Evolutionary conservation across 2,113 vertebrate species (phyloP).

Genomic region (Cranoglanis bouderius): DNA sequence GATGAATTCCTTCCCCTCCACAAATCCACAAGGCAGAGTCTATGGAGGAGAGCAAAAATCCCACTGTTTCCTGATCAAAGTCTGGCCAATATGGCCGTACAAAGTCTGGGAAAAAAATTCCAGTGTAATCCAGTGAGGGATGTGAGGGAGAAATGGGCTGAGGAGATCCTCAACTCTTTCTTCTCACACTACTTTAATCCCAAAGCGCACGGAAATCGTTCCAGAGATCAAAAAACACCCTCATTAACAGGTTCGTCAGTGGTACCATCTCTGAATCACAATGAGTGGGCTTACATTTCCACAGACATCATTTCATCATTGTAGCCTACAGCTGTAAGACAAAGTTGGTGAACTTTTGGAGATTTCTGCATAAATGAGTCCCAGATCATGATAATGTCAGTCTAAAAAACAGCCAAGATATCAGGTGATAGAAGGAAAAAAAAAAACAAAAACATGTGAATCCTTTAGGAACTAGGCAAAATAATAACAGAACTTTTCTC

Average conservation of each 20-base stretch:
- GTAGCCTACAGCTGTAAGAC: neutral
- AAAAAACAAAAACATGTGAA: neutral
- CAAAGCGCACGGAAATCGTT: slow-evolving; percentile 31
- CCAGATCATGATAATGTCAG: neutral
- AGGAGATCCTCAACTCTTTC: slow-evolving; percentile 2
- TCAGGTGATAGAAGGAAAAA: neutral
- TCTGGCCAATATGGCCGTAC: neutral
- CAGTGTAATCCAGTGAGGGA: slow-evolving; percentile 38
- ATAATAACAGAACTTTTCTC: neutral
- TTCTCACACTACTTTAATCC: slow-evolving; percentile 46
- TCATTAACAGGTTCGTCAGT: slow-evolving; percentile 4
- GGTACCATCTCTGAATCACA: neutral
- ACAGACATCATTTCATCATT: neutral
- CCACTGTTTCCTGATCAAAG: slow-evolving; percentile 46
- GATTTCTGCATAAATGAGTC: neutral
- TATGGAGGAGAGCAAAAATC: slow-evolving; percentile 25
- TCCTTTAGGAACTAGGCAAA: neutral
- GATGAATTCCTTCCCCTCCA: slow-evolving; percentile 20
- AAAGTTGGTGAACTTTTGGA: neutral
- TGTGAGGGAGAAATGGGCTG: slow-evolving; percentile 17
- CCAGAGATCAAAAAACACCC: slow-evolving; percentile 28
- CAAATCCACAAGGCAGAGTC: neutral
- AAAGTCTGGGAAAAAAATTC: neutral
- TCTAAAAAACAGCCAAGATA: neutral
- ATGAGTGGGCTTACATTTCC: neutral